Conservation (phyloP, 2,113 vertebrate species). For the Tachycineta bicolor region DNA sequence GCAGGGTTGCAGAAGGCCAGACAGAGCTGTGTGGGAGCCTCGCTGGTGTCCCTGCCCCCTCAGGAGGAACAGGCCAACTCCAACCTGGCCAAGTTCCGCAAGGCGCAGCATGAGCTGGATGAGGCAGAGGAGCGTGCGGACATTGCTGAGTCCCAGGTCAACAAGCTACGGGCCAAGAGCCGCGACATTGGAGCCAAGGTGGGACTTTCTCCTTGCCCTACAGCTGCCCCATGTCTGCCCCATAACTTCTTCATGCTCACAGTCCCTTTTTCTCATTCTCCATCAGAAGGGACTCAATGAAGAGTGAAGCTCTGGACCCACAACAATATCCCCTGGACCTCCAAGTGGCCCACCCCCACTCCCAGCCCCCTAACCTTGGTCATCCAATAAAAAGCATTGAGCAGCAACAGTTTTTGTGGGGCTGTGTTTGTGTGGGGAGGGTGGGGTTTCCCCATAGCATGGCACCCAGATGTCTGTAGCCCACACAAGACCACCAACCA, state of each 20-base stretch:
- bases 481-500: not conserved
- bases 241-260: not conserved
- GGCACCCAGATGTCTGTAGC: not conserved
- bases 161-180: conserved; percentile 2
- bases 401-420: not conserved
- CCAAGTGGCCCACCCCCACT: not conserved
- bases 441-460: not conserved
- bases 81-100: conserved; percentile 16
- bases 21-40: not conserved
- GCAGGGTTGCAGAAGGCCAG: not conserved
- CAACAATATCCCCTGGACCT: not conserved
- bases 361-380: not conserved
- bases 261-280: not conserved
- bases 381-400: not conserved
- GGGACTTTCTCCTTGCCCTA: not conserved
- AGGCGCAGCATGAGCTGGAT: not conserved
- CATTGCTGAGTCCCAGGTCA: not conserved
- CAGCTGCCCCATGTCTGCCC: not conserved
- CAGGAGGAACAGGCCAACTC: conserved; percentile 1
- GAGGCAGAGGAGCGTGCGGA: not conserved
- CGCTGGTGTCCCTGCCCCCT: not conserved
- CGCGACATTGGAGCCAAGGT: not conserved
- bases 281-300: not conserved
- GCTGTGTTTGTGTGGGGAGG: not conserved
- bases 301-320: not conserved